phyloP scores from a whole-genome alignment of 2,888 invertebrate genomes.

The Leptinotarsa peninsularis region DNA sequence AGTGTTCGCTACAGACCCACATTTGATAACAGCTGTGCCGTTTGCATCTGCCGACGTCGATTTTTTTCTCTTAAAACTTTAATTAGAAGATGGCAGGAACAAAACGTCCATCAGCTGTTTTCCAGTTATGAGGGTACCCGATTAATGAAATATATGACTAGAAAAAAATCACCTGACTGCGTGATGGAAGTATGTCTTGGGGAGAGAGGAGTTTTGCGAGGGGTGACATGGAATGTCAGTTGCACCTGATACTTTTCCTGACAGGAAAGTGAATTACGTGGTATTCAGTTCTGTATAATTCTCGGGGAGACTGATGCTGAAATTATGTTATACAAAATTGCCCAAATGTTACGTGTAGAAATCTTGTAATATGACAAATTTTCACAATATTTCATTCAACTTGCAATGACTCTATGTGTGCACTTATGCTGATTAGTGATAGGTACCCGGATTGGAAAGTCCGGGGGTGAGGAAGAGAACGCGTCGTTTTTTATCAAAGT shows the following conservation, averaged over 20 bases:
- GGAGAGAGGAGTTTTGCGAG: background rate
- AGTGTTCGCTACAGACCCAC: conserved; percentile 36
- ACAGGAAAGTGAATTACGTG: too few relatives aligned
- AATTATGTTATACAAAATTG: too few relatives aligned
- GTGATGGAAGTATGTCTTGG: background rate
- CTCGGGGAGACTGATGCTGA: too few relatives aligned
- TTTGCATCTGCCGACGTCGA: conserved; percentile 31
- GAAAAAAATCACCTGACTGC: conserved; percentile 13
- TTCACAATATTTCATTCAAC: too few relatives aligned
- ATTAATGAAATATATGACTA: conserved; percentile 1
- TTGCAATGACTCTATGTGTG: too few relatives aligned
- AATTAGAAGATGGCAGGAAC: conserved; percentile 36
- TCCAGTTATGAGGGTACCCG: conserved; percentile 32
- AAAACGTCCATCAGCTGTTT: conserved; percentile 36
- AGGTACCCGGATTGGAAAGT: too few relatives aligned
- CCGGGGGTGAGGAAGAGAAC: too few relatives aligned
- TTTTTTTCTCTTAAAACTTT: conserved; percentile 33
- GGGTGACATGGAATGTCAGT: background rate
- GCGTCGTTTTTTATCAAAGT: too few relatives aligned
- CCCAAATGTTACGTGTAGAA: too few relatives aligned
- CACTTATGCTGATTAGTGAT: too few relatives aligned
- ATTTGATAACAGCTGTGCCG: conserved; percentile 42
- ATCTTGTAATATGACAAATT: too few relatives aligned
- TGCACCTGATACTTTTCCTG: background rate
- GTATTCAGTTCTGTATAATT: too few relatives aligned